Base-by-base conservation (phyloP, 2,797 vertebrate genomes). In the Coilia nasus region DNA sequence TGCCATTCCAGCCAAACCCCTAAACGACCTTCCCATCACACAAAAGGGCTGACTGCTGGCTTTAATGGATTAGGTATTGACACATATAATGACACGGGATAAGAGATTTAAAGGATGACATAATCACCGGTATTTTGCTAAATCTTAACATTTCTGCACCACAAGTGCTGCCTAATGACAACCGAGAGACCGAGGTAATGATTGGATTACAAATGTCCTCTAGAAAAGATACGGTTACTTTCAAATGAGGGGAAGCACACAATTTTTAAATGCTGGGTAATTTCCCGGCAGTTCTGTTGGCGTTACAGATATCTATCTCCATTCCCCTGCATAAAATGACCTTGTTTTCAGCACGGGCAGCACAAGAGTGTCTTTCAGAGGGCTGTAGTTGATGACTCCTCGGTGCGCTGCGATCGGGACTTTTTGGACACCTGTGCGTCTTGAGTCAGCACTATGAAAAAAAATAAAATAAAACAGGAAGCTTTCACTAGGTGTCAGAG, bases 21-120 rank as follows among this genome's bases (percentile, higher is more conserved):
- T 78, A 92, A 92, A 93, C 89, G 91, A 93, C 89, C 89, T 92
- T 91, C 88, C 90, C 92, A 91, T 90, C 50, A 85, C 1, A 7
- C 59, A 81, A 88, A 90, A 91, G 88, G 81, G 89, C 90, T 91
- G 91, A 93, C 88, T 85, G 88, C 83, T 57, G 86, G 9, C 81
- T 85, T 83, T 88, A 89, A 88, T 84, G 88, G 83, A 89, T 86
- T 88, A 83, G 83, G 81, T 85, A 88, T 86, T 85, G 84, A 91
- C 90, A 88, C 47, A 85, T 82, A 82, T 92, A 92, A 90, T 89
- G 85, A 91, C 87, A 89, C 54, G 80, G 82, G 82, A 83, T 87
- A 60, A 85, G 71, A 85, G 82, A 89, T 89, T 90, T 86, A 88
- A 87, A 85, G 83, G 71, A 88, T 89, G 87, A 87, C 89, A 87